Percentiles rank a stretch among this genome's conserved stretches.
These are phyloP conservation scores for Penaeus indicus DNA, from an alignment of 1,140 invertebrate species.

Conservation along the genomic window DNA sequence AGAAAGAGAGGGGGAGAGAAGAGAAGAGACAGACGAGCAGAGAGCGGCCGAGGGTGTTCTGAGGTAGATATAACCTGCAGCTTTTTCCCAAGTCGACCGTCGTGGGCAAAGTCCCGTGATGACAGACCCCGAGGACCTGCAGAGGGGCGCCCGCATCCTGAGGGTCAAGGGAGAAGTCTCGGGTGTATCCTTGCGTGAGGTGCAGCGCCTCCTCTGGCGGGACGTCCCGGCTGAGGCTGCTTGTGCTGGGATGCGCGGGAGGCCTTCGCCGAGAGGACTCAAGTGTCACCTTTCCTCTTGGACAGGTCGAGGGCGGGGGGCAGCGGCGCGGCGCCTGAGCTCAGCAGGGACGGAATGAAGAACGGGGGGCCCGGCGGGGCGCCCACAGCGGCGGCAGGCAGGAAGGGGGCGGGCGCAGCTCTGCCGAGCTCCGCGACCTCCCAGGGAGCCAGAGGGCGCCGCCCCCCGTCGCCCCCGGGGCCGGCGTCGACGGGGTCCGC, in stretches of 20 bases:
- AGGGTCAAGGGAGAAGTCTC: too few species aligned
- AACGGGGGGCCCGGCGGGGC: too few species aligned
- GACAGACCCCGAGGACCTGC: too few species aligned
- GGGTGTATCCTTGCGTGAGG: too few species aligned
- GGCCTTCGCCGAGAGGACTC: not conserved
- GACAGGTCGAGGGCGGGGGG: slow-evolving; percentile 48
- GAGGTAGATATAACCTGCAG: too few species aligned
- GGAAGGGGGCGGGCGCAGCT: slow-evolving; percentile 24
- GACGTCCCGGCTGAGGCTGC: not conserved
- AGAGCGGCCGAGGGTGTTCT: not conserved
- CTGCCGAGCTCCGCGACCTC: not conserved
- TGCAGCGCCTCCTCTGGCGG: not conserved
- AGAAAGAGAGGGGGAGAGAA: not conserved
- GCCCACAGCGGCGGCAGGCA: not conserved
- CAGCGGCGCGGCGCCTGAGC: not conserved
- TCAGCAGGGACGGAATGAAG: slow-evolving; percentile 22
- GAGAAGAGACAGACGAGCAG: not conserved
- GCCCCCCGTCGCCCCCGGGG: not conserved
- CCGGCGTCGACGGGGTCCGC: not conserved
- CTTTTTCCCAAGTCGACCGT: too few species aligned
- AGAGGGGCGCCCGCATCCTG: too few species aligned
- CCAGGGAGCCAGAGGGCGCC: slow-evolving; percentile 1
- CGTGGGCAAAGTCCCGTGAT: not conserved
- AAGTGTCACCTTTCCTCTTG: slow-evolving; percentile 42
- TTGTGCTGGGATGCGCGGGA: not conserved